Conservation (phyloP, 2,888 invertebrate species). For the Ichneumon xanthorius region DNA sequence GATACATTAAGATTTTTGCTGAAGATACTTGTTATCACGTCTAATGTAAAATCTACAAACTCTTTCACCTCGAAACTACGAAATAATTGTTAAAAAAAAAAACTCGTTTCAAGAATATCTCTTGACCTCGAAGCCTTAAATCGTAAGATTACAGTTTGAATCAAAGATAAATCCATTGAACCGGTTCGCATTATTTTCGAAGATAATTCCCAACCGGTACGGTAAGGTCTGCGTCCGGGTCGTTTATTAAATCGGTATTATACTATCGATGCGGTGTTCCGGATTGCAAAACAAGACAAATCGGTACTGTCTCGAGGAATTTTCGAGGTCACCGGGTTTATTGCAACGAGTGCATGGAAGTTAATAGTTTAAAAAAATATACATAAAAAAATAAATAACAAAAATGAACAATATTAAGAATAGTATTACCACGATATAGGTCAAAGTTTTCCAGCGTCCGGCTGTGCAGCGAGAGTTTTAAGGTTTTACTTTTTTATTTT, state of each 20-base stretch:
- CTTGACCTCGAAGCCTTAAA: conserved; percentile 39
- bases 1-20: no score
- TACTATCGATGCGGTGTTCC: conserved; percentile 26
- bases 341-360: not conserved
- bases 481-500: not conserved
- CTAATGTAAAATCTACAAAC: not conserved
- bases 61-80: not conserved
- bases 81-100: not conserved
- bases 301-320: not conserved
- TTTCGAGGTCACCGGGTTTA: conserved; percentile 45
- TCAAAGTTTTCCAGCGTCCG: conserved; percentile 51
- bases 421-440: conserved; percentile 46
- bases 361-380: not conserved
- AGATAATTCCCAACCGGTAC: conserved; percentile 32
- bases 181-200: conserved; percentile 57
- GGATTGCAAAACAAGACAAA: conserved; percentile 14
- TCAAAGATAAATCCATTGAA: conserved; percentile 32
- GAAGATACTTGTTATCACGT: not conserved
- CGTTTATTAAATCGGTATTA: conserved; percentile 36
- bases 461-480: conserved; percentile 24
- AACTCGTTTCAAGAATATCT: conserved; percentile 30
- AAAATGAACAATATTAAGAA: conserved; percentile 31
- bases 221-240: not conserved
- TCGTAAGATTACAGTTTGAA: conserved; percentile 34
- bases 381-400: not conserved